These are phyloP conservation scores for Apis dorsata DNA, from an alignment of 1,140 invertebrate genomes.

Conservation along the genomic window DNA sequence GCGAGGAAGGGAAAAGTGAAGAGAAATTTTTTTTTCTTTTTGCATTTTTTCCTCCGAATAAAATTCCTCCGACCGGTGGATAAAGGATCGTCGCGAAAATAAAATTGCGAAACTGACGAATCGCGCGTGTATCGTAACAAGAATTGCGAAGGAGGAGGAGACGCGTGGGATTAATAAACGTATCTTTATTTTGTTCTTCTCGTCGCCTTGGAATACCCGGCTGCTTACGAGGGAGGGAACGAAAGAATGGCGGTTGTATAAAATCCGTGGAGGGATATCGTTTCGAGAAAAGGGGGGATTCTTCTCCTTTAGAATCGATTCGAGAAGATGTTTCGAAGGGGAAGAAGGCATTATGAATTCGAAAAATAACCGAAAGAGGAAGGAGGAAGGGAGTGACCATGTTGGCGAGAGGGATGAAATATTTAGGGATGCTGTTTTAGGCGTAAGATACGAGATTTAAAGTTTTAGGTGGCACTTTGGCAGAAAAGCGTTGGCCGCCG, in stretches of 20 bases:
- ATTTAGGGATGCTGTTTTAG: constrained; percentile 48
- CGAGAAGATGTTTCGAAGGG: too few relatives aligned
- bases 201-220: neutral
- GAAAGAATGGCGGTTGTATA: neutral
- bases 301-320: constrained; percentile 24
- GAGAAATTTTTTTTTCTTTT: too few relatives aligned
- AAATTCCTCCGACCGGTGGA: too few relatives aligned
- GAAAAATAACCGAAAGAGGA: constrained; percentile 40
- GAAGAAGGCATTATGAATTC: constrained; percentile 30
- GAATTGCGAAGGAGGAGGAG: neutral
- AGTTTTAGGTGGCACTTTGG: constrained; percentile 64
- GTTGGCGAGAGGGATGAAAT: neutral
- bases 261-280: neutral
- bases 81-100: too few relatives aligned
- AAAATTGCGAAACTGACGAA: neutral
- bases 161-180: constrained; percentile 10
- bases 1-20: too few relatives aligned
- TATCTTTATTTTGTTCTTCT: neutral
- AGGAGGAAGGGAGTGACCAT: too few relatives aligned
- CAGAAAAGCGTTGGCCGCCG: constrained; percentile 23
- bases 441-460: constrained; percentile 61
- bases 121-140: too few relatives aligned
- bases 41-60: neutral
- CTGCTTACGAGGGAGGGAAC: neutral
- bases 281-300: constrained; percentile 10